Evolutionary conservation across 2,797 vertebrate genomes (phyloP).

Genomic region (Toxotes lorentzi): DNA sequence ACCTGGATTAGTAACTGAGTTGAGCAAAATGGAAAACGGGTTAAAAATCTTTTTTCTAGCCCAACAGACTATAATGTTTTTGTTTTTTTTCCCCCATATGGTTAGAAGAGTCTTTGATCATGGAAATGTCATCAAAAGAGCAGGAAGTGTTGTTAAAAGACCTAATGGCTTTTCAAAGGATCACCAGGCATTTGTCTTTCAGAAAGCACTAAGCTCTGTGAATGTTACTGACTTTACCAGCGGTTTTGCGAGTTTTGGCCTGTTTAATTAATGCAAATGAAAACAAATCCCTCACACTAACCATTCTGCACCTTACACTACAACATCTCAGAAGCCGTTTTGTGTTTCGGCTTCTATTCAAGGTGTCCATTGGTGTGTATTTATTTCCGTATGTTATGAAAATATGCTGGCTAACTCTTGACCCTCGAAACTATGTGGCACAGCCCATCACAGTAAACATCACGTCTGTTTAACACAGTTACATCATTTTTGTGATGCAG

Average conservation of each 20-base stretch:
- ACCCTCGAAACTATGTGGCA: background rate
- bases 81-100: background rate
- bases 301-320: background rate
- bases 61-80: background rate
- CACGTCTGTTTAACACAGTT: background rate
- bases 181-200: background rate
- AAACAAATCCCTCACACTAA: background rate
- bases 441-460: background rate
- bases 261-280: background rate
- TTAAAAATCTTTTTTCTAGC: background rate
- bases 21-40: too few relatives aligned
- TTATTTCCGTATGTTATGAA: background rate
- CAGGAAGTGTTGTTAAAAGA: background rate
- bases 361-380: background rate
- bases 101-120: background rate
- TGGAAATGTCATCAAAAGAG: conserved; percentile 2
- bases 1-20: background rate
- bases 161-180: too few relatives aligned
- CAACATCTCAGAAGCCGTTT: background rate
- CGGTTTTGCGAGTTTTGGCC: conserved; percentile 1
- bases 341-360: background rate
- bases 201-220: conserved; percentile 8
- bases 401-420: background rate
- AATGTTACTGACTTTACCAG: too few relatives aligned
- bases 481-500: background rate